phyloP scores from a whole-genome alignment of 2,888 invertebrate genomes.

The Melinopterus prodromus region DNA sequence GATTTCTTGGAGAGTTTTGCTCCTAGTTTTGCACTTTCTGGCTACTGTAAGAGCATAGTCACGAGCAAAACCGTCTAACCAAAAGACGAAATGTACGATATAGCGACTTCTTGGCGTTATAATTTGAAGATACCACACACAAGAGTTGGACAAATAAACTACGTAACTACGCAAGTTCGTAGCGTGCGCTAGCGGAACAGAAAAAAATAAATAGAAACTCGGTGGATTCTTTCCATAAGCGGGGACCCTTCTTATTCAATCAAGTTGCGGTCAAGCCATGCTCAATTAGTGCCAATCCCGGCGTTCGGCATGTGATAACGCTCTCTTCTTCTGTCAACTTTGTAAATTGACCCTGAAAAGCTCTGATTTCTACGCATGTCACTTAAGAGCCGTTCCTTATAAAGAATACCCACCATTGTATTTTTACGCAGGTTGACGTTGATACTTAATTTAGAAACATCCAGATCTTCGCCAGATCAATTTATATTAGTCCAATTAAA shows the following conservation, averaged over 20 bases:
- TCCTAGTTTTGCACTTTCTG: too few relatives aligned
- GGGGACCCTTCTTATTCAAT: conserved; percentile 37
- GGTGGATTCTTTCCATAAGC: conserved; percentile 34
- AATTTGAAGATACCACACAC: too few relatives aligned
- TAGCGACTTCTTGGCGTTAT: too few relatives aligned
- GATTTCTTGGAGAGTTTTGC: too few relatives aligned
- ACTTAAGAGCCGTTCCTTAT: conserved; percentile 13
- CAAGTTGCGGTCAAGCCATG: conserved; percentile 35
- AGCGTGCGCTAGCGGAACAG: neutral
- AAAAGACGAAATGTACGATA: too few relatives aligned
- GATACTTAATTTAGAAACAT: conserved; percentile 4
- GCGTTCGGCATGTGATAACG: conserved; percentile 29
- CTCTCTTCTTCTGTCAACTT: conserved; percentile 7
- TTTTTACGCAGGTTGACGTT: neutral
- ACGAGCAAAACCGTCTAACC: too few relatives aligned
- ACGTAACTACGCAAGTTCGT: too few relatives aligned
- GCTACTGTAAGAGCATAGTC: too few relatives aligned
- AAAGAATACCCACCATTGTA: neutral
- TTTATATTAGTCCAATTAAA: neutral
- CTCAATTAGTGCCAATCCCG: conserved; percentile 44
- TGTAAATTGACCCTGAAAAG: conserved; percentile 6
- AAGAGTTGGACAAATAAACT: too few relatives aligned
- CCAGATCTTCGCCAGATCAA: neutral
- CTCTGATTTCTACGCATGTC: conserved; percentile 23
- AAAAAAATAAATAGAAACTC: conserved; percentile 28